Conservation (phyloP, 1,140 invertebrate species). For the Macrobrachium nipponense region DNA sequence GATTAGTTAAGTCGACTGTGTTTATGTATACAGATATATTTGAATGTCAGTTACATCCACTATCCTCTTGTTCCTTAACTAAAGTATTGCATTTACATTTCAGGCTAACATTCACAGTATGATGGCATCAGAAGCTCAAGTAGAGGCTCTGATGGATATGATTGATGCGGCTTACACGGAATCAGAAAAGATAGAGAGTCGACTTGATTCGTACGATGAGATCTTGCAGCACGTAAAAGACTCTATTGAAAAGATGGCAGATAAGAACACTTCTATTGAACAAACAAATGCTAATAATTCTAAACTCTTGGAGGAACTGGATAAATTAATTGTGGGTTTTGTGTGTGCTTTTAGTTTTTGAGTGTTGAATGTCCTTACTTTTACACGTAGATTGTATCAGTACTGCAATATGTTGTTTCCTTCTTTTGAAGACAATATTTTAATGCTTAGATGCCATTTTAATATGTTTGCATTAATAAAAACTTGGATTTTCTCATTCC, state of each 20-base stretch:
- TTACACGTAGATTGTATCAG: not conserved
- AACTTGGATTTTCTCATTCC: not conserved
- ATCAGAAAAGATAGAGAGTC: constrained; percentile 80
- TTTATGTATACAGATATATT: not conserved
- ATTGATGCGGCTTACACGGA: constrained; percentile 84
- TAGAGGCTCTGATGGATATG: constrained; percentile 85
- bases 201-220: constrained; percentile 82
- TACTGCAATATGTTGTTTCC: not conserved
- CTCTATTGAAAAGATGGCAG: constrained; percentile 90
- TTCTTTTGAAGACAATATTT: not conserved
- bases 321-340: constrained; percentile 81
- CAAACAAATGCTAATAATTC: constrained; percentile 87
- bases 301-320: constrained; percentile 81
- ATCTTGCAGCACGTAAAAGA: constrained; percentile 84
- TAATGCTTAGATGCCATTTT: not conserved
- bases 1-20: not conserved
- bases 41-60: not conserved
- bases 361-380: not conserved
- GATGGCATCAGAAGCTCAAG: constrained; percentile 84
- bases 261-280: constrained; percentile 85
- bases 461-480: not conserved
- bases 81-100: constrained; percentile 28
- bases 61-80: not conserved
- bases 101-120: constrained; percentile 88
- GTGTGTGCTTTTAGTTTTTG: not conserved